Percentiles rank a stretch among this genome's conserved stretches.
Conservation (phyloP, 2,797 vertebrate genomes). For the Danio tinwini region DNA sequence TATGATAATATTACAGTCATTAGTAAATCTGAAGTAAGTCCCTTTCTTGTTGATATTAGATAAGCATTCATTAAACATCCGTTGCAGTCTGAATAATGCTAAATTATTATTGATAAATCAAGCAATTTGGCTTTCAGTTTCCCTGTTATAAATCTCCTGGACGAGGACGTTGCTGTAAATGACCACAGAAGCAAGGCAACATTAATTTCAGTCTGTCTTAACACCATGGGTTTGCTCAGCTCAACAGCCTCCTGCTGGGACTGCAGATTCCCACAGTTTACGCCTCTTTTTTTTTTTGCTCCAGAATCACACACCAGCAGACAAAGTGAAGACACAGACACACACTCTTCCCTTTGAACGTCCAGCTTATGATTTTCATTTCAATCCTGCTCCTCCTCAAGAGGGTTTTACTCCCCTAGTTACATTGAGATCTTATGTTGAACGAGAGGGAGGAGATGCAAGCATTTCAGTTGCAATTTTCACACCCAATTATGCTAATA, state of each 20-base stretch:
- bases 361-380: slow-evolving; percentile 9
- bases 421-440: slow-evolving; percentile 12
- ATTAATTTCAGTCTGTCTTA: slow-evolving; percentile 56
- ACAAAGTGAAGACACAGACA: slow-evolving; percentile 39
- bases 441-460: slow-evolving; percentile 36
- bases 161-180: slow-evolving; percentile 33
- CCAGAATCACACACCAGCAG: slow-evolving; percentile 28
- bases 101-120: neutral
- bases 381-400: neutral
- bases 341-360: slow-evolving; percentile 18
- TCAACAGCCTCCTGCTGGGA: slow-evolving; percentile 47
- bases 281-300: neutral
- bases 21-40: neutral
- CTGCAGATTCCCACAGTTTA: slow-evolving; percentile 43
- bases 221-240: slow-evolving; percentile 46
- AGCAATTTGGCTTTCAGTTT: neutral
- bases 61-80: neutral
- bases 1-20: neutral
- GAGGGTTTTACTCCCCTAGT: slow-evolving; percentile 16
- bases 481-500: slow-evolving; percentile 62
- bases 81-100: neutral
- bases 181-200: slow-evolving; percentile 43
- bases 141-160: neutral
- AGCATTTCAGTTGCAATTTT: slow-evolving; percentile 50
- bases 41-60: neutral